These are phyloP conservation scores for Copidosoma floridanum DNA, from an alignment of 1,140 invertebrate genomes.

Conservation along the genomic window DNA sequence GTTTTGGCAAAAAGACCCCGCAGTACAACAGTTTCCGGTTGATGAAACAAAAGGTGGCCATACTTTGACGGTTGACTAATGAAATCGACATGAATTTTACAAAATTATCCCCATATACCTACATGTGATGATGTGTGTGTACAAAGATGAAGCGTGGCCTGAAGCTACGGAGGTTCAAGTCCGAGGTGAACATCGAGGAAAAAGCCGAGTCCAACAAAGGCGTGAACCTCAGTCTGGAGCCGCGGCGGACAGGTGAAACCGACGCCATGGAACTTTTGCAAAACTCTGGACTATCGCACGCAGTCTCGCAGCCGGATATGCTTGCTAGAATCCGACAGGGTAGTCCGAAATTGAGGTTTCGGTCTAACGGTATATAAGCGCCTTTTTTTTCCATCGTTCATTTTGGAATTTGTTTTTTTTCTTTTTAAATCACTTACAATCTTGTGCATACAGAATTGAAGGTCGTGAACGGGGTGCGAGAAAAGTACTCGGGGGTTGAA, in stretches of 20 bases:
- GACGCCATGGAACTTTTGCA: slow-evolving; percentile 52
- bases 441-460: slow-evolving; percentile 37
- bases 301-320: slow-evolving; percentile 55
- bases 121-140: background rate
- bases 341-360: slow-evolving; percentile 40
- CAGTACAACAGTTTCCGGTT: slow-evolving; percentile 49
- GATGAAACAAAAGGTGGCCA: slow-evolving; percentile 50
- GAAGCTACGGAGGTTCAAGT: slow-evolving; percentile 51
- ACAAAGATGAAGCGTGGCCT: slow-evolving; percentile 53
- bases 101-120: background rate
- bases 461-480: slow-evolving; percentile 40
- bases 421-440: background rate
- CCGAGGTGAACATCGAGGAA: slow-evolving; percentile 54
- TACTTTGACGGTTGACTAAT: too few relatives aligned
- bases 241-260: slow-evolving; percentile 48
- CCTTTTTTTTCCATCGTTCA: too few relatives aligned
- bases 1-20: slow-evolving; percentile 44
- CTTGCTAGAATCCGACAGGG: slow-evolving; percentile 41
- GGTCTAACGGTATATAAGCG: slow-evolving; percentile 38
- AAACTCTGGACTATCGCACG: slow-evolving; percentile 45
- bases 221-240: slow-evolving; percentile 46
- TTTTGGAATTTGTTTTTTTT: too few relatives aligned
- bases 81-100: background rate
- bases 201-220: slow-evolving; percentile 42
- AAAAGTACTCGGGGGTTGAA: slow-evolving; percentile 49